Conservation (phyloP, 2,888 invertebrate species). For the Achlya flavicornis region DNA sequence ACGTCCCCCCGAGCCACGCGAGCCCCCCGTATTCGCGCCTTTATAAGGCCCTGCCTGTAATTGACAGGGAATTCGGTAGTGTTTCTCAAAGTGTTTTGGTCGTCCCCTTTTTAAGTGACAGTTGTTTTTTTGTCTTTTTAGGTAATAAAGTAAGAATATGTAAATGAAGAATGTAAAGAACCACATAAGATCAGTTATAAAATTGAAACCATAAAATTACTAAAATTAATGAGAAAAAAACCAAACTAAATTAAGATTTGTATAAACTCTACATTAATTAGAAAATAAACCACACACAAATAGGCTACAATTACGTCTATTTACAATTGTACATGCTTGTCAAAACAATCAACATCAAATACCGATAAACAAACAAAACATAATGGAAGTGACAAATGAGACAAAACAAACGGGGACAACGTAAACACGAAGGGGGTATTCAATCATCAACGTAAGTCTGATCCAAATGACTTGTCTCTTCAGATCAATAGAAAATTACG, state of each 20-base stretch:
- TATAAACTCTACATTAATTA: background rate
- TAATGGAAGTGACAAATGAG: background rate
- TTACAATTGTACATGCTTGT: conserved; percentile 5
- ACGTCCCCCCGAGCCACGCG: conserved; percentile 91
- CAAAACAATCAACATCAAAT: conserved; percentile 17
- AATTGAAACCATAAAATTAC: background rate
- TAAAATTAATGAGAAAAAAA: background rate
- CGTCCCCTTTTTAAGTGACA: background rate
- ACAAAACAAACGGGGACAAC: background rate
- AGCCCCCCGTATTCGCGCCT: conserved; percentile 94
- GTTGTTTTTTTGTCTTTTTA: background rate
- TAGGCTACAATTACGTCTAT: background rate
- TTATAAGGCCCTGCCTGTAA: conserved; percentile 91
- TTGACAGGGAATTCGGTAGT: background rate
- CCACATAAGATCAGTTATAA: background rate
- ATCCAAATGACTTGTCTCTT: background rate
- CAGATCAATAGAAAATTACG: background rate
- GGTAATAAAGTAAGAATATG: background rate
- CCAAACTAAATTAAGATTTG: background rate
- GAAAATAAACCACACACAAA: background rate
- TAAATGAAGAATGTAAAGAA: background rate
- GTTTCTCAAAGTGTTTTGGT: background rate
- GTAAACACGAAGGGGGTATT: background rate
- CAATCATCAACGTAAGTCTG: background rate
- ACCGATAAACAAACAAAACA: background rate